These are phyloP conservation scores for Seira sanloemensis DNA, from an alignment of 2,888 invertebrate species.

Conservation along the genomic window DNA sequence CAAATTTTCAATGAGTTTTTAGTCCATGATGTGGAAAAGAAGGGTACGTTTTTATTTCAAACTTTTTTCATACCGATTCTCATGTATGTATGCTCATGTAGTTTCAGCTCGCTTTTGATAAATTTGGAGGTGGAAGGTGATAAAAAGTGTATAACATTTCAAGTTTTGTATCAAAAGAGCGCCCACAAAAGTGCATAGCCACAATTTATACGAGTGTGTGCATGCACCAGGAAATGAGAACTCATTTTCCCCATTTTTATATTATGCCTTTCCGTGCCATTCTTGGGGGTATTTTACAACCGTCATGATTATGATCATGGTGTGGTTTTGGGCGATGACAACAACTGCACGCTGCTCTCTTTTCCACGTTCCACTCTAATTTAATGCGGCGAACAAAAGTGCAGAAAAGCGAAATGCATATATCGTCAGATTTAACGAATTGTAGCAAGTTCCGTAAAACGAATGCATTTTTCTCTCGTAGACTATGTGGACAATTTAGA, in stretches of 20 bases:
- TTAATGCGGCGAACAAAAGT: too few species aligned
- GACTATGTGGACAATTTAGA: too few species aligned
- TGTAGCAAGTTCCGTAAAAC: too few species aligned
- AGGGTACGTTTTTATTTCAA: not conserved
- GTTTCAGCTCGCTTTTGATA: not conserved
- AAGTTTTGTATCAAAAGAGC: not conserved
- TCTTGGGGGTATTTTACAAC: slow-evolving; percentile 7
- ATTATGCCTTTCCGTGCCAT: slow-evolving; percentile 27
- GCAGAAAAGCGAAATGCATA: too few species aligned
- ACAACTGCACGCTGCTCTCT: not conserved
- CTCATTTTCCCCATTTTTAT: slow-evolving; percentile 43
- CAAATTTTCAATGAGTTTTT: slow-evolving; percentile 1
- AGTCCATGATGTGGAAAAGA: not conserved
- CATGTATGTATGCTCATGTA: too few species aligned
- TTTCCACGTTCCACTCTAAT: too few species aligned
- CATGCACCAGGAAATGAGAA: slow-evolving; percentile 48
- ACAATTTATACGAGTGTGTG: not conserved
- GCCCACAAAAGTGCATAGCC: too few species aligned
- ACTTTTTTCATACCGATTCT: too few species aligned
- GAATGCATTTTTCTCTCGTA: too few species aligned
- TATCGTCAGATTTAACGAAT: too few species aligned
- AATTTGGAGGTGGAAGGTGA: not conserved
- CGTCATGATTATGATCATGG: slow-evolving; percentile 39
- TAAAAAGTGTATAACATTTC: slow-evolving; percentile 24
- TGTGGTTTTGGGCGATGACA: slow-evolving; percentile 10